Conservation (phyloP, 2,797 vertebrate species). For the Mastacembelus armatus region DNA sequence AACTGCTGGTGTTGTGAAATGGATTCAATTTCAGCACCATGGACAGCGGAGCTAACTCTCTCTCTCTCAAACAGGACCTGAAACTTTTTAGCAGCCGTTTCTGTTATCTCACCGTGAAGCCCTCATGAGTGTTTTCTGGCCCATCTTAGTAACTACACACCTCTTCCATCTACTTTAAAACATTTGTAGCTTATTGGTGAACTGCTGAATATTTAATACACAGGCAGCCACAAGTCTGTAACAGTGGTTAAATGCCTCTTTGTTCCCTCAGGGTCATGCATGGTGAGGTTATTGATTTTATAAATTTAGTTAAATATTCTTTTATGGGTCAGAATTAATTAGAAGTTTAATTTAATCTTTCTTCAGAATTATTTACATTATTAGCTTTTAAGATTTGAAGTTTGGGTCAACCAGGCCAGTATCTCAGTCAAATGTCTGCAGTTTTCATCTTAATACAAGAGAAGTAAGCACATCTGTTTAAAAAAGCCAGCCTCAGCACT, state of each 20-base stretch:
- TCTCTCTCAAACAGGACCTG: neutral
- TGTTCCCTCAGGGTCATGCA: conserved; percentile 33
- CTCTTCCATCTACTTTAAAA: conserved; percentile 8
- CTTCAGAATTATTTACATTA: neutral
- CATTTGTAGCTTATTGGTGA: conserved; percentile 27
- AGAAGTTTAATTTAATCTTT: neutral
- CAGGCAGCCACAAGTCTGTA: conserved; percentile 59
- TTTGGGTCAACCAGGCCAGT: neutral
- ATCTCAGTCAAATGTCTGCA: conserved; percentile 12
- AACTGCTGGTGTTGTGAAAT: conserved; percentile 27
- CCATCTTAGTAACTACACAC: conserved; percentile 13
- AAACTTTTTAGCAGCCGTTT: conserved; percentile 40
- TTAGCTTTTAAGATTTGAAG: neutral
- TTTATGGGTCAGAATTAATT: conserved; percentile 1
- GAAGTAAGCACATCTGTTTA: conserved; percentile 15
- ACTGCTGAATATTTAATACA: conserved; percentile 75
- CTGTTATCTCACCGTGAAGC: conserved; percentile 19
- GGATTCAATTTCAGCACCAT: conserved; percentile 71
- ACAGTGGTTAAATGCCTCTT: conserved; percentile 58
- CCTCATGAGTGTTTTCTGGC: conserved; percentile 16
- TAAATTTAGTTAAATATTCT: conserved; percentile 16
- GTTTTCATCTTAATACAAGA: conserved; percentile 23
- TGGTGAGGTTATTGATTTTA: conserved; percentile 55
- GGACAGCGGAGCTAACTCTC: conserved; percentile 53
- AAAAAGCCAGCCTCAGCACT: conserved; percentile 33